A percentile compares a stretch with the other conserved stretches of the same genome.
Evolutionary conservation across 1,140 invertebrate species (phyloP).

Genomic region (Cydia splendana): DNA sequence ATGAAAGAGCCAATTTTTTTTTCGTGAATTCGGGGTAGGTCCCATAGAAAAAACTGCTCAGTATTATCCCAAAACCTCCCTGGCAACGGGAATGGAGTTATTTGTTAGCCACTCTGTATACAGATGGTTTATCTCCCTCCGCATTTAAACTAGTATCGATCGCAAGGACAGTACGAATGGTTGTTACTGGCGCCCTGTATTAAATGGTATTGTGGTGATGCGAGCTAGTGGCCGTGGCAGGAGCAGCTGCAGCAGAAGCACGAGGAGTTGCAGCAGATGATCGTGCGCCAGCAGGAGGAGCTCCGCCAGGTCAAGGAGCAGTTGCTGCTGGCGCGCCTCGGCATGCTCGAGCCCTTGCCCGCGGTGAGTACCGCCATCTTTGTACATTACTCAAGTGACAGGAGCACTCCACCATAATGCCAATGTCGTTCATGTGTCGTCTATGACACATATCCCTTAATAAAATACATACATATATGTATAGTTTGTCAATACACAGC

Average conservation of each 20-base stretch:
- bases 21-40: too few relatives aligned
- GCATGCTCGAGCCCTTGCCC: slow-evolving; percentile 84
- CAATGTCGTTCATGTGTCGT: too few relatives aligned
- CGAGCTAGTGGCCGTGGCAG: slow-evolving; percentile 76
- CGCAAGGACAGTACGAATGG: neutral
- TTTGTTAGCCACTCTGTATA: too few relatives aligned
- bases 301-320: slow-evolving; percentile 91
- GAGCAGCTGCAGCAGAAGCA: slow-evolving; percentile 91
- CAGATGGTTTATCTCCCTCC: neutral
- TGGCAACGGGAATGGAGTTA: too few relatives aligned
- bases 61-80: too few relatives aligned
- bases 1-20: too few relatives aligned
- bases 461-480: too few relatives aligned
- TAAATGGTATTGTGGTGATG: slow-evolving; percentile 45
- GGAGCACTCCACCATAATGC: slow-evolving; percentile 12
- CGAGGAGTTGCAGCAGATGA: slow-evolving; percentile 90
- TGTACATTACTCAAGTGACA: too few relatives aligned
- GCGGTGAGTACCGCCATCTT: slow-evolving; percentile 76
- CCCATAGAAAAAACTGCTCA: too few relatives aligned
- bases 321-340: slow-evolving; percentile 90
- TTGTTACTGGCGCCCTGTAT: neutral
- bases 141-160: neutral
- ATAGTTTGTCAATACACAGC: too few relatives aligned
- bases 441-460: too few relatives aligned
- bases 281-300: slow-evolving; percentile 92